Conservation (phyloP, 2,888 invertebrate genomes). For the Rugalucina vietnamica region DNA sequence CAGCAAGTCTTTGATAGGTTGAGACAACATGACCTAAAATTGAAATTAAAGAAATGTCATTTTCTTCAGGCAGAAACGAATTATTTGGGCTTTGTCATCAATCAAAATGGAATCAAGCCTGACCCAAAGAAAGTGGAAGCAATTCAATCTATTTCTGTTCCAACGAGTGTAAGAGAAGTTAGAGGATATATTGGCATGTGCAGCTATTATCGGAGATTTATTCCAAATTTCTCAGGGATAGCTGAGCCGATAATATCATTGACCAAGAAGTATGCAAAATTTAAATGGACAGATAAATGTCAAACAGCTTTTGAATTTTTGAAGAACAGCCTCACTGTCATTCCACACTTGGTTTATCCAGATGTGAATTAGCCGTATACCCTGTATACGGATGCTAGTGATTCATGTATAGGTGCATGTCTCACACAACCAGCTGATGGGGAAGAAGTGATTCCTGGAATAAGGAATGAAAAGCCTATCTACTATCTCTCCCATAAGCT, state of each 20-base stretch:
- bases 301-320: conserved; percentile 19
- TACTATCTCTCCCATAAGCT: too few species aligned
- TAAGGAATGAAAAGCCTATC: too few species aligned
- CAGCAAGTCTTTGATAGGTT: conserved; percentile 44
- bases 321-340: conserved; percentile 7
- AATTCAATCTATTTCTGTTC: conserved; percentile 30
- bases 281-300: not conserved
- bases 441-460: too few species aligned
- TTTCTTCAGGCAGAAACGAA: conserved; percentile 46
- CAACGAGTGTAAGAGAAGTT: conserved; percentile 14
- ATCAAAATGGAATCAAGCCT: conserved; percentile 39
- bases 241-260: too few species aligned
- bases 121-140: conserved; percentile 38
- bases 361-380: not conserved
- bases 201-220: too few species aligned
- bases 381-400: conserved; percentile 29
- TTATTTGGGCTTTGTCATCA: conserved; percentile 42
- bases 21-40: conserved; percentile 28
- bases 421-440: too few species aligned
- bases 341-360: conserved; percentile 20
- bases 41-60: conserved; percentile 46
- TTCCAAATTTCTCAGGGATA: too few species aligned
- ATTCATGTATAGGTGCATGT: conserved; percentile 21
- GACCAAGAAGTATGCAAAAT: too few species aligned
- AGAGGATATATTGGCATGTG: conserved; percentile 12